Evolutionary conservation across 2,113 vertebrate species (phyloP).

Genomic region (Pelvicachromis taeniatus): DNA sequence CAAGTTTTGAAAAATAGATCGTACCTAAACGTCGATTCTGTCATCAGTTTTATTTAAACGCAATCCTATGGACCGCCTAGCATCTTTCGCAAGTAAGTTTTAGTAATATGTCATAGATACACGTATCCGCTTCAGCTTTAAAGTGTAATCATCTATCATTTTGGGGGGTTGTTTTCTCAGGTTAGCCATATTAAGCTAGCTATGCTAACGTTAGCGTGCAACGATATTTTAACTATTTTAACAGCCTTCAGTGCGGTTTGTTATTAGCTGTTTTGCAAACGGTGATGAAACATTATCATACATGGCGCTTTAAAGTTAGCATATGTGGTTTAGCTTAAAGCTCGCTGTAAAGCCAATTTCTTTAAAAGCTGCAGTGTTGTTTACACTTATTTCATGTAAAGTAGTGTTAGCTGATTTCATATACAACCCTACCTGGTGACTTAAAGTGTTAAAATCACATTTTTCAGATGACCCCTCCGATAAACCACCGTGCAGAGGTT

Average conservation of each 20-base stretch:
- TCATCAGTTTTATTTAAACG: neutral
- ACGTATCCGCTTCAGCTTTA: neutral
- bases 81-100: slow-evolving; percentile 89
- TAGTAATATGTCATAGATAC: neutral
- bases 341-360: neutral
- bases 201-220: neutral
- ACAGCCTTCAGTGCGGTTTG: neutral
- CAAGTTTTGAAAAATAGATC: slow-evolving; percentile 20
- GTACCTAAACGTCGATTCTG: neutral
- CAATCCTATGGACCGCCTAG: slow-evolving; percentile 81
- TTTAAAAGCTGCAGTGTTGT: neutral
- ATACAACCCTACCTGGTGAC: neutral
- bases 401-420: neutral
- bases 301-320: neutral
- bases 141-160: accelerated
- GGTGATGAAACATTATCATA: neutral
- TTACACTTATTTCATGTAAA: neutral
- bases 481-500: slow-evolving; percentile 90
- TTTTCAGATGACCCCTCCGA: slow-evolving; percentile 88
- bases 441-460: neutral
- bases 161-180: accelerated
- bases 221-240: neutral
- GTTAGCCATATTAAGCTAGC: neutral
- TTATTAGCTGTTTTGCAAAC: neutral
- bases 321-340: neutral